Evolutionary conservation across 2,888 invertebrate genomes (phyloP).

Genomic region (Caenorhabditis macrosperma): DNA sequence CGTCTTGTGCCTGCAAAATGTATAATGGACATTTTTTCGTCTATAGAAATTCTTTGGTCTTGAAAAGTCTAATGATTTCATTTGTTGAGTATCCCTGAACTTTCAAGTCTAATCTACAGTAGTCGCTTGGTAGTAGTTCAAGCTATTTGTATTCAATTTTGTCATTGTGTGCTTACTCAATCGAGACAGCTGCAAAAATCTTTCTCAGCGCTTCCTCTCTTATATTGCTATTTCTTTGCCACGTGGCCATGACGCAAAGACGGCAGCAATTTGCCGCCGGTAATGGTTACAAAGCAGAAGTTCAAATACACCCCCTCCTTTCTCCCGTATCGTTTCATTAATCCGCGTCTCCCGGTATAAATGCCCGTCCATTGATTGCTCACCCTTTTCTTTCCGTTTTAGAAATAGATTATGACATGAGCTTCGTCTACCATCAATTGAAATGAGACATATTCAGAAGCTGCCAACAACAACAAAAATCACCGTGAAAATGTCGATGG

Average conservation of each 20-base stretch:
- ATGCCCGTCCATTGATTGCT: conserved; percentile 1
- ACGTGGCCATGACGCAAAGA: conserved; percentile 26
- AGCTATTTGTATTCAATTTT: not conserved
- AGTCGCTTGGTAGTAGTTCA: not conserved
- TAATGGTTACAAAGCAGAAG: conserved; percentile 50
- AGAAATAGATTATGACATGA: not conserved
- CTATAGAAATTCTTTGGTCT: not conserved
- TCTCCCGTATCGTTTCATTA: conserved; percentile 10
- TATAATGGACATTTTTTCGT: not conserved
- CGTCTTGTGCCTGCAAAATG: too few relatives aligned
- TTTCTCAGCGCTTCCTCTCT: not conserved
- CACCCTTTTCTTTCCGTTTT: not conserved
- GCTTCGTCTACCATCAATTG: not conserved
- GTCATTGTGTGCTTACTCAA: not conserved
- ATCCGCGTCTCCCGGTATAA: conserved; percentile 6
- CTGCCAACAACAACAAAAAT: conserved; percentile 43
- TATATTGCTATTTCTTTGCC: not conserved
- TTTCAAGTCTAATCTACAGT: too few relatives aligned
- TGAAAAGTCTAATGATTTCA: too few relatives aligned
- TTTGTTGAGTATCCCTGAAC: too few relatives aligned
- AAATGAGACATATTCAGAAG: conserved; percentile 44
- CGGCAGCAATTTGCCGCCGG: not conserved
- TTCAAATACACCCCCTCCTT: conserved; percentile 30
- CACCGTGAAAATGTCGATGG: conserved; percentile 47
- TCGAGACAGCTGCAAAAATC: not conserved